Conservation (phyloP, 2,113 vertebrate genomes). For the Pagrus major region DNA sequence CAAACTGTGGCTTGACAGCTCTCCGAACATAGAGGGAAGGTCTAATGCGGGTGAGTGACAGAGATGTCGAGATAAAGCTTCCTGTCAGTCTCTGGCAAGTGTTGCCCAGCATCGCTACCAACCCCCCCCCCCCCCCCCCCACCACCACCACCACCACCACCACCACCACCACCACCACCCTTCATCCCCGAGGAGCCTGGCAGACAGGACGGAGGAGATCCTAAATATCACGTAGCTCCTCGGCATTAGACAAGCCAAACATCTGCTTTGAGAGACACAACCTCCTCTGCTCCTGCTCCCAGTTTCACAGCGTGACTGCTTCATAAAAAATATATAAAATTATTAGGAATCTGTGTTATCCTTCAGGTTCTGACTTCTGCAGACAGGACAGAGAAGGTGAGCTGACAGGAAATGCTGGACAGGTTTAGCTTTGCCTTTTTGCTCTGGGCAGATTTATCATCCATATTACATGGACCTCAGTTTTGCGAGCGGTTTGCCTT, state of each 20-base stretch:
- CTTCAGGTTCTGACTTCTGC: conserved; percentile 21
- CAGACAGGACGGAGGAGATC: conserved; percentile 53
- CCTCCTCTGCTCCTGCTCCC: not conserved
- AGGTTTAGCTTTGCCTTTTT: conserved; percentile 44
- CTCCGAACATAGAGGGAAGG: conserved; percentile 56
- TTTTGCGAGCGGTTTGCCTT: not conserved
- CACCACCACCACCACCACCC: conserved; percentile 24
- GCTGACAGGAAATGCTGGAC: conserved; percentile 36
- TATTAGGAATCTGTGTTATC: not conserved
- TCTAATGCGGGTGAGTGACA: conserved; percentile 68
- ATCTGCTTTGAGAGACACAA: conserved; percentile 38
- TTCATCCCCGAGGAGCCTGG: conserved; percentile 37
- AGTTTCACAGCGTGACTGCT: not conserved
- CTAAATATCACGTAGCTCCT: conserved; percentile 48
- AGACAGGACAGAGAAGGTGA: conserved; percentile 24
- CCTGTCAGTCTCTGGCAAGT: conserved; percentile 67
- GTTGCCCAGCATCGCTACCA: conserved; percentile 38
- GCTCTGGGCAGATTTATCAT: not conserved
- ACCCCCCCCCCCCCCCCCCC: conserved; percentile 26
- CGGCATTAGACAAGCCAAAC: conserved; percentile 41
- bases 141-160: conserved; percentile 24
- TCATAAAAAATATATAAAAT: not conserved
- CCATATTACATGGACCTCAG: not conserved
- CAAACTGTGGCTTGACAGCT: conserved; percentile 72
- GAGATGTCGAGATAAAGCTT: conserved; percentile 75